Evolutionary conservation across 2,797 vertebrate species (phyloP).

Genomic region (Hirundo rustica): DNA sequence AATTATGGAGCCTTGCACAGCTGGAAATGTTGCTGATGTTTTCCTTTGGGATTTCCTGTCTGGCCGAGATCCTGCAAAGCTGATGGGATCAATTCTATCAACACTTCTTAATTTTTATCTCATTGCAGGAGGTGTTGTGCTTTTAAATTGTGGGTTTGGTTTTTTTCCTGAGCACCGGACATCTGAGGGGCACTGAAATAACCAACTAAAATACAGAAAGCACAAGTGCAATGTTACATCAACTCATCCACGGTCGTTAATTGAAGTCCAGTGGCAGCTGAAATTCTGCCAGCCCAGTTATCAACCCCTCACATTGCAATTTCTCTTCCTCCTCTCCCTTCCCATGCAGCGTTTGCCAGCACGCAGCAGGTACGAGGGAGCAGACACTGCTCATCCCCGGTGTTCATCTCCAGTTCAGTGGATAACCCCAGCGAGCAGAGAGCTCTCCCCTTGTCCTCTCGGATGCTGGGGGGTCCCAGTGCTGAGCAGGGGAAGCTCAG

Average conservation of each 20-base stretch:
- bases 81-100: not conserved
- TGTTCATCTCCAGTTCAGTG: accelerated
- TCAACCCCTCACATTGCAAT: not conserved
- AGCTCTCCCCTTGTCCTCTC: not conserved
- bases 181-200: not conserved
- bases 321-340: not conserved
- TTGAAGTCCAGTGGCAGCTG: not conserved
- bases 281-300: not conserved
- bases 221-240: not conserved
- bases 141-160: not conserved
- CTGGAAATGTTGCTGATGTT: not conserved
- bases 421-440: not conserved
- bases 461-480: not conserved
- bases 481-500: not conserved
- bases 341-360: not conserved
- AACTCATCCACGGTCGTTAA: not conserved
- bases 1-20: not conserved
- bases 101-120: not conserved
- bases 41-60: not conserved
- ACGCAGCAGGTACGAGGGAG: not conserved
- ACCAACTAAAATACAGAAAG: not conserved
- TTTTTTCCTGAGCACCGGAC: not conserved
- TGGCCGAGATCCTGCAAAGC: not conserved
- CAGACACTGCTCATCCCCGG: not conserved
- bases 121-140: not conserved